A percentile compares a stretch with the other conserved stretches of the same genome.
Evolutionary conservation across 1,140 invertebrate species (phyloP).

Genomic region (Plutomurus gul): DNA sequence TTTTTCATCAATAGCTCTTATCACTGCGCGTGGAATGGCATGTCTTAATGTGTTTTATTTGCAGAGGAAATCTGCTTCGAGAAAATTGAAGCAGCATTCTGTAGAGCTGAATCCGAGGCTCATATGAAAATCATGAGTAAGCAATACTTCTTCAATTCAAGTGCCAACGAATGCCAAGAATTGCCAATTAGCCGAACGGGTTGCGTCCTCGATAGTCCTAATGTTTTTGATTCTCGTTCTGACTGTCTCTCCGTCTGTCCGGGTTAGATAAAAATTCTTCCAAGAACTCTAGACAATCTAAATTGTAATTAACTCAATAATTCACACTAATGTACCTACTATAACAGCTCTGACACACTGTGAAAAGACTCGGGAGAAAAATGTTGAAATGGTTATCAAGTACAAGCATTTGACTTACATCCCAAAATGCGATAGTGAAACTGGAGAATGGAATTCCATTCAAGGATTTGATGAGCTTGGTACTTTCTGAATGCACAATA

Average conservation of each 20-base stretch:
- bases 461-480: slow-evolving; percentile 78
- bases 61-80: slow-evolving; percentile 78
- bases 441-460: slow-evolving; percentile 76
- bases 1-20: no score
- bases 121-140: background rate
- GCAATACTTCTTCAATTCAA: slow-evolving; percentile 78
- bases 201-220: slow-evolving; percentile 77
- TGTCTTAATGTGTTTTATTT: slow-evolving; percentile 56
- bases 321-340: background rate
- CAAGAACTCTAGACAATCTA: background rate
- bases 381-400: slow-evolving; percentile 68
- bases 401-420: slow-evolving; percentile 73
- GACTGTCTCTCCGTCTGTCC: slow-evolving; percentile 83
- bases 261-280: slow-evolving; percentile 57
- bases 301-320: background rate
- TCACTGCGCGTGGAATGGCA: no score
- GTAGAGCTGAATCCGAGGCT: background rate
- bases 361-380: slow-evolving; percentile 75
- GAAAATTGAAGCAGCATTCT: slow-evolving; percentile 62
- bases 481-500: background rate
- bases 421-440: slow-evolving; percentile 72
- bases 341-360: slow-evolving; percentile 72
- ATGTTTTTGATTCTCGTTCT: slow-evolving; percentile 81
- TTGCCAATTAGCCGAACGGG: slow-evolving; percentile 67
- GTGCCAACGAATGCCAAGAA: slow-evolving; percentile 73